A percentile compares a stretch with the other conserved stretches of the same genome.
Evolutionary conservation across 2,797 vertebrate genomes (phyloP).

Genomic region (Sphenodon punctatus): DNA sequence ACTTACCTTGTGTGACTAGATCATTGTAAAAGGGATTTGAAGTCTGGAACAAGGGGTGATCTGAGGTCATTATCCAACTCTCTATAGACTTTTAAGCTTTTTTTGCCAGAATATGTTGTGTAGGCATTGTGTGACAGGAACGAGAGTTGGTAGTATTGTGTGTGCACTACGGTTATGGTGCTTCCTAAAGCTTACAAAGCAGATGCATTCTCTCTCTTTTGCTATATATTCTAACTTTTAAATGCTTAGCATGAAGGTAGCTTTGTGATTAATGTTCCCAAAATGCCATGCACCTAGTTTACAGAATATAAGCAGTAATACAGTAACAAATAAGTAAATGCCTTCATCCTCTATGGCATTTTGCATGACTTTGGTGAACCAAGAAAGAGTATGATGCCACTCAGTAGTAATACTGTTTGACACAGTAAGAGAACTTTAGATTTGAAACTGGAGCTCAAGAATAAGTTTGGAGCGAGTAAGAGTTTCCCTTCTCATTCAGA

Average conservation of each 20-base stretch:
- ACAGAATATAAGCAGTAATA: neutral
- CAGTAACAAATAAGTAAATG: neutral
- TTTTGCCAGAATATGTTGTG: accelerated
- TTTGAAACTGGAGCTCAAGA: conserved; percentile 30
- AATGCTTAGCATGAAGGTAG: neutral
- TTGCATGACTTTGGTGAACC: neutral
- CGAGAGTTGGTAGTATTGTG: neutral
- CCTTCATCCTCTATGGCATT: accelerated
- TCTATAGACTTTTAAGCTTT: neutral
- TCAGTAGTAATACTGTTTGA: conserved; percentile 15
- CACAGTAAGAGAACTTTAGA: conserved; percentile 6
- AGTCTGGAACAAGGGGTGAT: neutral
- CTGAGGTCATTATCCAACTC: neutral
- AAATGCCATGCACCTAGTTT: neutral
- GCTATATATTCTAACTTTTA: neutral
- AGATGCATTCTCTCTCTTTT: neutral
- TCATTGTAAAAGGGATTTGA: neutral
- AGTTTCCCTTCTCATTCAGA: neutral
- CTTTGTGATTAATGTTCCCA: neutral
- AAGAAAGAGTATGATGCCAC: neutral
- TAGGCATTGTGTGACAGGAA: accelerated
- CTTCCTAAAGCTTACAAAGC: accelerated
- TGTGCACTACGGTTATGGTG: neutral
- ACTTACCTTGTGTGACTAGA: neutral
- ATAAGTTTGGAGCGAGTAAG: neutral